Conservation (phyloP, 1,140 invertebrate genomes). For the Pachypeltis micranthus region DNA sequence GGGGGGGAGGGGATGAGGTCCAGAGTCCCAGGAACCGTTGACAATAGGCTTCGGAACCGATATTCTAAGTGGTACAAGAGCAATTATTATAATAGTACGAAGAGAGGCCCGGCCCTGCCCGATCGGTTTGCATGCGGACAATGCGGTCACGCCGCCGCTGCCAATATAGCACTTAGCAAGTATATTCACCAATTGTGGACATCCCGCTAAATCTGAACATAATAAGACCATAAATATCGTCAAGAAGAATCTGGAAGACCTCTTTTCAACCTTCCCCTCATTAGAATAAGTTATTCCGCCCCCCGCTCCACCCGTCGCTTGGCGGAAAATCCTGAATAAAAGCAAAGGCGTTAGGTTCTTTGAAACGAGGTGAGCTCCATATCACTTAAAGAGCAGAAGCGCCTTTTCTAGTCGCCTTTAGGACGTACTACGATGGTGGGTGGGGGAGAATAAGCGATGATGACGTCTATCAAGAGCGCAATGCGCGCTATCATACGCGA, state of each 20-base stretch:
- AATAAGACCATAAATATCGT: conserved; percentile 3
- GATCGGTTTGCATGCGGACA: conserved; percentile 3
- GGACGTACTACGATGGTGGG: too few species aligned
- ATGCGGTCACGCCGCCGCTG: not conserved
- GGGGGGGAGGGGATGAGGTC: too few species aligned
- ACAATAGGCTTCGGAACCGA: not conserved
- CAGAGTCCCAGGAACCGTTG: too few species aligned
- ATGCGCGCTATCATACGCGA: too few species aligned
- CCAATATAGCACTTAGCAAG: conserved; percentile 7
- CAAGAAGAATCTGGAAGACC: not conserved
- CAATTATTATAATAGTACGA: conserved; percentile 5
- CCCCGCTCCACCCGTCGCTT: not conserved
- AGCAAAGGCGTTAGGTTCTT: too few species aligned
- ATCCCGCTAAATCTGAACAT: not conserved
- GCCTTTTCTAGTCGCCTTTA: too few species aligned
- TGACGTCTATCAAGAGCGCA: too few species aligned
- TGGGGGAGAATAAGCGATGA: too few species aligned
- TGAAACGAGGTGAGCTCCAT: too few species aligned
- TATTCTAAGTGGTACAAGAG: conserved; percentile 8
- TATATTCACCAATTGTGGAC: not conserved
- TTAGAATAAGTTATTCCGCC: conserved; percentile 10
- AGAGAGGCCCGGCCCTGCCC: not conserved
- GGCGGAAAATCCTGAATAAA: too few species aligned
- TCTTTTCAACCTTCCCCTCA: not conserved
- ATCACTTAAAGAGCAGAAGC: too few species aligned